Percentiles rank a stretch among this genome's conserved stretches.
Evolutionary conservation across 2,113 vertebrate species (phyloP).

Genomic region (Festucalex cinctus): DNA sequence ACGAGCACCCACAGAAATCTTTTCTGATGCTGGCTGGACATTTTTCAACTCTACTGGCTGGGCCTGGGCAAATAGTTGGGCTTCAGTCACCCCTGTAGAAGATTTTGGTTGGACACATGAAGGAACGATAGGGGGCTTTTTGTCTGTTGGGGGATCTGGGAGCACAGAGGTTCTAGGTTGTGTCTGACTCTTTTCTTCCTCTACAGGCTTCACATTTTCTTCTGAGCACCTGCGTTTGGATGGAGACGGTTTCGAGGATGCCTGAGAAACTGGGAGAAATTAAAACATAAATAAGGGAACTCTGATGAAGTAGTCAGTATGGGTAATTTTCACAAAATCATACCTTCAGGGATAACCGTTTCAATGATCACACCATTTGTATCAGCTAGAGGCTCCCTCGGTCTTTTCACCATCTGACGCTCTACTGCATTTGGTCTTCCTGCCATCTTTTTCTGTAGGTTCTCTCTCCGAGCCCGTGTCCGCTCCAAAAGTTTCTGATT

Average conservation of each 20-base stretch:
- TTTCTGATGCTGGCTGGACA: slow-evolving; percentile 14
- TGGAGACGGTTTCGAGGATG: slow-evolving; percentile 83
- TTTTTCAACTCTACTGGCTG: neutral
- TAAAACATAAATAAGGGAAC: neutral
- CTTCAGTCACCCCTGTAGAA: slow-evolving; percentile 34
- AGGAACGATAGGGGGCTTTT: slow-evolving; percentile 45
- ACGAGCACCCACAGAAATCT: neutral
- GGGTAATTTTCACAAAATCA: neutral
- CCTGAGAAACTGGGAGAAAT: slow-evolving; percentile 63
- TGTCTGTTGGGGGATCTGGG: slow-evolving; percentile 59
- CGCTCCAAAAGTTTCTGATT: slow-evolving; percentile 93
- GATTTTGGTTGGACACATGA: slow-evolving; percentile 17
- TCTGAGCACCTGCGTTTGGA: slow-evolving; percentile 86
- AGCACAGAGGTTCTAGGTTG: slow-evolving; percentile 9
- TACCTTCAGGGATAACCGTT: slow-evolving; percentile 75
- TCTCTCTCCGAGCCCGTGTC: slow-evolving; percentile 91
- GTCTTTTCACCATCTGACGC: slow-evolving; percentile 75
- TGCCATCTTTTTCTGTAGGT: slow-evolving; percentile 94
- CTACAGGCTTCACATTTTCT: slow-evolving; percentile 56
- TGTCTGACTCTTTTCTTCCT: slow-evolving; percentile 74
- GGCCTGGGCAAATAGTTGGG: slow-evolving; percentile 5
- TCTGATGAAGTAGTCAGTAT: neutral
- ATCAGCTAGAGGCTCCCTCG: slow-evolving; percentile 83
- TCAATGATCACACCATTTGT: slow-evolving; percentile 73
- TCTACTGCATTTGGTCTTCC: slow-evolving; percentile 76